These are phyloP conservation scores for Chlorocebus sabaeus DNA, from an alignment of 2,113 vertebrate genomes.

Conservation along the genomic window DNA sequence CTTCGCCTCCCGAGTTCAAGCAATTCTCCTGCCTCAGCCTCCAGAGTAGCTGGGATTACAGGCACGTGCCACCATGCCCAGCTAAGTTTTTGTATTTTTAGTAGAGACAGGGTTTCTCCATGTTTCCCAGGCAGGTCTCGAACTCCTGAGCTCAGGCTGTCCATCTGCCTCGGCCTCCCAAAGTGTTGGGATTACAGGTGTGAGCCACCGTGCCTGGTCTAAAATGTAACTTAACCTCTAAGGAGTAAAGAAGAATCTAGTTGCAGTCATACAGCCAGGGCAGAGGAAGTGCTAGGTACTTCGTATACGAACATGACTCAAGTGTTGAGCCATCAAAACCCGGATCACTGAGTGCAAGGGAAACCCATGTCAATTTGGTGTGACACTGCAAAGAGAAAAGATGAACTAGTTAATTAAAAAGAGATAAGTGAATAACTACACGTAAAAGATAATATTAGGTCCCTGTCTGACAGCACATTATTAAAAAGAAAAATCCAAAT, in stretches of 20 bases:
- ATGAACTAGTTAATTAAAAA: background rate
- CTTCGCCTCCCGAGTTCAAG: too few relatives aligned
- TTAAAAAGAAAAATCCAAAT: background rate
- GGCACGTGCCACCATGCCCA: too few relatives aligned
- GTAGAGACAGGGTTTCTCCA: too few relatives aligned
- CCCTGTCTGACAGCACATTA: background rate
- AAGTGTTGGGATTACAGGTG: too few relatives aligned
- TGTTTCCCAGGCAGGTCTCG: too few relatives aligned
- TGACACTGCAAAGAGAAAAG: background rate
- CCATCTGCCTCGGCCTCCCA: too few relatives aligned
- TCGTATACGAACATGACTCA: background rate
- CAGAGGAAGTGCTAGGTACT: background rate
- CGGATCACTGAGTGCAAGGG: background rate
- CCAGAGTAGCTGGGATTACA: too few relatives aligned
- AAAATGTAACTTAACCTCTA: background rate
- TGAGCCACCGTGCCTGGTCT: too few relatives aligned
- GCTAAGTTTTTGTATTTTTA: too few relatives aligned
- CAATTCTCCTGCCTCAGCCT: too few relatives aligned
- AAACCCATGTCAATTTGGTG: background rate
- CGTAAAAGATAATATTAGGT: background rate
- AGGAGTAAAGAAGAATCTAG: background rate
- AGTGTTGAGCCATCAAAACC: background rate
- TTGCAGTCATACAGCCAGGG: background rate
- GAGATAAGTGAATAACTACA: background rate
- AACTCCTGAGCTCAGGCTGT: too few relatives aligned